Evolutionary conservation across 2,888 invertebrate species (phyloP), one percentile per base, ranked within the genome.

Genomic region (Melikaiella ostensackeni): DNA sequence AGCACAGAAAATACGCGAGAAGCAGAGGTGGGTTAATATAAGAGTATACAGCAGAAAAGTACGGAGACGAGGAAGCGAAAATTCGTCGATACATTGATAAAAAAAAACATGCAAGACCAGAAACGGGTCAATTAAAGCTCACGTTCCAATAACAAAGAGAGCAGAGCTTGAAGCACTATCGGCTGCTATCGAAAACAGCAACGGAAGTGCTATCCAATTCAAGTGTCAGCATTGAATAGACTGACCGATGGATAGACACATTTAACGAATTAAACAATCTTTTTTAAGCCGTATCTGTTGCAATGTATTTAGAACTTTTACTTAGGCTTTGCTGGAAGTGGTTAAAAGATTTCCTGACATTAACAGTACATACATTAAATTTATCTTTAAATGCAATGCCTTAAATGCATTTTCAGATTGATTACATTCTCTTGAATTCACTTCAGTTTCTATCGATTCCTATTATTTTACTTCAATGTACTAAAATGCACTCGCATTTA

Each of bases 81-180:
- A 63, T 27, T 13, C 30, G 74, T 38, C 62, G 46, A 79, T 78
- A 74, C 61, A 42, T 62, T 64, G 70, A 80, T 79, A 30, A 74
- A 70, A 78, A 75, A 77, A 66, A 70, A 80, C 74, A 80, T n/a
- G 19, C 70, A 75, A 70, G 77, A 83, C 79, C 75, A 80, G 78
- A 86, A 87, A 79, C 84, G 81, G 87, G 86, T 87, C 87, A 86
- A 88, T 88, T 87, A 84, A 85, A 84, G 85, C 86, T 85, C 84
- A 84, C 84, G 84, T 83, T 81, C 78, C 76, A 79, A 80, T 77
- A 81, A 76, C 79, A 81, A 83, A 81, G 63, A 57, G 50, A 50
- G n/a, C n/a, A 50, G 50, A 50, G 50, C 16, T n/a, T 50, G 50
- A n/a, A 50, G 50, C 8, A 46, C 19, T 46, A 46, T 19, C 19